phyloP scores from a whole-genome alignment of 2,797 vertebrate species.

The Rallus crepitans region DNA sequence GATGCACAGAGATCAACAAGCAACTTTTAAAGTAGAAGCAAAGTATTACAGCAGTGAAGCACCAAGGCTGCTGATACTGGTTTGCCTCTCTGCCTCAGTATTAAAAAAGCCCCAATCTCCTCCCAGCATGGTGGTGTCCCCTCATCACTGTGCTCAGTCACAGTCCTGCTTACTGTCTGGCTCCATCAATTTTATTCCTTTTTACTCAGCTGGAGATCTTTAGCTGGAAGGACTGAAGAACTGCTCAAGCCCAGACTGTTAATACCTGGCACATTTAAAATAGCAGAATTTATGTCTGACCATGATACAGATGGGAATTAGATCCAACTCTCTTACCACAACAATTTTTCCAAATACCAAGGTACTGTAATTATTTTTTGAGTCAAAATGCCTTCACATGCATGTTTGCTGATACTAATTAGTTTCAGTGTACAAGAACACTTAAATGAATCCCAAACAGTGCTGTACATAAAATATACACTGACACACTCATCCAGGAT shows the following conservation, averaged over 20 bases:
- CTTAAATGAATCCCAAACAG: not conserved
- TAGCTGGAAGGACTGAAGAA: not conserved
- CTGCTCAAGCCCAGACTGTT: not conserved
- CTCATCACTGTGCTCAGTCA: not conserved
- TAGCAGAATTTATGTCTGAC: not conserved
- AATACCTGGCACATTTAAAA: not conserved
- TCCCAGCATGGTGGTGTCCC: not conserved
- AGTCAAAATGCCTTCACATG: not conserved
- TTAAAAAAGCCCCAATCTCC: not conserved
- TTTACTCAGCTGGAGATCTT: not conserved
- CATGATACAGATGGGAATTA: not conserved
- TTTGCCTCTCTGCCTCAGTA: not conserved
- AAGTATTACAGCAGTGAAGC: not conserved
- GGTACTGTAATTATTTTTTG: not conserved
- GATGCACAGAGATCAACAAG: not conserved
- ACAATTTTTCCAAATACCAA: not conserved
- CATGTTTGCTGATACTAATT: not conserved
- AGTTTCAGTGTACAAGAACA: not conserved
- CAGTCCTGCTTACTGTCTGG: not conserved
- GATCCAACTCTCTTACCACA: not conserved
- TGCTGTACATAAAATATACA: not conserved
- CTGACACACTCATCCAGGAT: not conserved
- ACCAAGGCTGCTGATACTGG: not conserved
- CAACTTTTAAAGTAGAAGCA: not conserved
- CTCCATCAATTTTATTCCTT: not conserved